Conservation (phyloP, 2,113 vertebrate genomes). For the Chrysemys picta region DNA sequence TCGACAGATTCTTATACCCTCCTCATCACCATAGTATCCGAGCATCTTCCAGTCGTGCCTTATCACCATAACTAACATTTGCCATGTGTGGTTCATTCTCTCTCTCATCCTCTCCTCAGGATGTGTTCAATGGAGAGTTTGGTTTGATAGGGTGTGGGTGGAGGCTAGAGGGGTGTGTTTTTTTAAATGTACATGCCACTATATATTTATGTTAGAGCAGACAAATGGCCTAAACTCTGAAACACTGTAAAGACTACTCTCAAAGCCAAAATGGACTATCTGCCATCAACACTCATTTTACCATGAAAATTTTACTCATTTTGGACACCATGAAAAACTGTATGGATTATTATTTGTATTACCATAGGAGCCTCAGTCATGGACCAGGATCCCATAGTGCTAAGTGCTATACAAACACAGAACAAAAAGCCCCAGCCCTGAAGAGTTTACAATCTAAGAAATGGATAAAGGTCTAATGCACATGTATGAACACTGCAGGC, state of each 20-base stretch:
- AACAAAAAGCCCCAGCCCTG: not conserved
- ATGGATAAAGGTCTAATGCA: not conserved
- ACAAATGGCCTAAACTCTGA: not conserved
- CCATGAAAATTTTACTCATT: not conserved
- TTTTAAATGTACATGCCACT: not conserved
- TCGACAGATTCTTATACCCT: no score
- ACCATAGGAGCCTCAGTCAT: not conserved
- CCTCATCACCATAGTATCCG: no score
- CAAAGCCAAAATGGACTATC: not conserved
- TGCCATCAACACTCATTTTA: not conserved
- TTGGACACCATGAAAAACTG: not conserved
- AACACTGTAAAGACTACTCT: not conserved
- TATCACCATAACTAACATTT: not conserved
- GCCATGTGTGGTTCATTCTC: not conserved
- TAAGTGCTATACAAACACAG: not conserved
- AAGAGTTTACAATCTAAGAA: not conserved
- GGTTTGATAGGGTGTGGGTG: not conserved
- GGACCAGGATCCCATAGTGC: not conserved
- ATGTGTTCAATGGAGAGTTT: not conserved
- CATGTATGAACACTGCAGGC: no score
- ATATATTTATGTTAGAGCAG: not conserved
- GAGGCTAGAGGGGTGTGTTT: not conserved
- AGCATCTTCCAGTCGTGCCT: not conserved
- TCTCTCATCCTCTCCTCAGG: not conserved
- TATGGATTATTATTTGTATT: not conserved